Percentiles rank a stretch among this genome's conserved stretches.
phyloP scores from a whole-genome alignment of 2,797 vertebrate genomes.

The Phoxinus dragarum region DNA sequence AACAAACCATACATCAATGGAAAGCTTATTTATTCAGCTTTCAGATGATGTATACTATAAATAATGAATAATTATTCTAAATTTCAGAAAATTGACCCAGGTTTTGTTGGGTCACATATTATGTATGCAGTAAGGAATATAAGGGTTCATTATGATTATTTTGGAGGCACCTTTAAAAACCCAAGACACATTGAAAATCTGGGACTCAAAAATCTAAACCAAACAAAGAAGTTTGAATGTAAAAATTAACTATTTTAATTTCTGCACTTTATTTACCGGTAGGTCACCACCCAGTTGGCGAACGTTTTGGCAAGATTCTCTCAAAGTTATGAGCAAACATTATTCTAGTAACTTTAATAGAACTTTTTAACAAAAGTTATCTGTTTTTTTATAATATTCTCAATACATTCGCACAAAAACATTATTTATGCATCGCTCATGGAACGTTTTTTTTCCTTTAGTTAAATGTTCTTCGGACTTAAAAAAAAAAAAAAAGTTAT shows the following conservation, averaged over 20 bases:
- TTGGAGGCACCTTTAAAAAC: neutral
- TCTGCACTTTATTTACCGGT: neutral
- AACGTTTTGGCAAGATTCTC: neutral
- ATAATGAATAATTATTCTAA: no score
- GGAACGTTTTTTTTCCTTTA: neutral
- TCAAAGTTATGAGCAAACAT: neutral
- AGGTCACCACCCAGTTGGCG: neutral
- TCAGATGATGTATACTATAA: no score
- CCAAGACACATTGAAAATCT: neutral
- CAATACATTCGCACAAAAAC: neutral
- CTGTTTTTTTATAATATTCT: neutral
- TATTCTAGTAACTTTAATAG: neutral
- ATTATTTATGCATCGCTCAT: neutral
- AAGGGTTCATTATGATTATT: neutral
- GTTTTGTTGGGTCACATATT: no score
- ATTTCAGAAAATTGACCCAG: no score
- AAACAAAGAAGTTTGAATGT: neutral
- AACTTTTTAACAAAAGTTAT: neutral
- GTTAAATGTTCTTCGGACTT: neutral
- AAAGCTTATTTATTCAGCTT: no score
- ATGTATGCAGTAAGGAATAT: neutral
- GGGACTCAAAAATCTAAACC: conserved; percentile 1
- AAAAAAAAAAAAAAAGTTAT: no score
- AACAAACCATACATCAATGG: no score
- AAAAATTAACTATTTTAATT: neutral